Conservation (phyloP, 2,888 invertebrate genomes). For the Strigamia transsilvanica region DNA sequence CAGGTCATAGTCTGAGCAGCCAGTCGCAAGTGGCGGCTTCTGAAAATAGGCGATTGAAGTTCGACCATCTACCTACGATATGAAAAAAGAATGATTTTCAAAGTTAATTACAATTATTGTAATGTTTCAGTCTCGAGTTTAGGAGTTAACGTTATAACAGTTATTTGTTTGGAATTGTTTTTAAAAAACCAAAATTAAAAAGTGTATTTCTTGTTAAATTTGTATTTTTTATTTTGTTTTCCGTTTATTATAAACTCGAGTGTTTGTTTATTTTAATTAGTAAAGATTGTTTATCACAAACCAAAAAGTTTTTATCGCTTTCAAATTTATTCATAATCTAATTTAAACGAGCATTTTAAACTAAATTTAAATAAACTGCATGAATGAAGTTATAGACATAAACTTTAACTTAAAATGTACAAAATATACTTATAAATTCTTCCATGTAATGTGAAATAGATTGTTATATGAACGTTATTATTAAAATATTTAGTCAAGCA, state of each 20-base stretch:
- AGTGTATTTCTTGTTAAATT: background rate
- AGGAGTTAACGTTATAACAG: background rate
- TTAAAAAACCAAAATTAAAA: background rate
- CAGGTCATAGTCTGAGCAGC: conserved; percentile 61
- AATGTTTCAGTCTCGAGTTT: background rate
- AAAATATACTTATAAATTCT: background rate
- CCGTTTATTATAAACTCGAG: background rate
- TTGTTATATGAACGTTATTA: background rate
- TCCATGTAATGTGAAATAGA: background rate
- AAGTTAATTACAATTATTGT: background rate
- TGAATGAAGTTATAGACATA: background rate
- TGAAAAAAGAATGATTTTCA: conserved; percentile 65
- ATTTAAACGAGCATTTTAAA: too few species aligned
- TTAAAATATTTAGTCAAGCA: background rate
- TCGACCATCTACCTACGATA: conserved; percentile 73
- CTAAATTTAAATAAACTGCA: background rate
- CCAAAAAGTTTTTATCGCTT: background rate
- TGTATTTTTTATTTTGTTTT: conserved; percentile 3
- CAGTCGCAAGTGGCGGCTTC: conserved; percentile 57
- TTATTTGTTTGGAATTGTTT: background rate
- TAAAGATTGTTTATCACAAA: background rate
- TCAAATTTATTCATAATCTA: too few species aligned
- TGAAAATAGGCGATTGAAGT: conserved; percentile 60
- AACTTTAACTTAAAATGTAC: background rate
- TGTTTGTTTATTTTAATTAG: conserved; percentile 15